phyloP scores from a whole-genome alignment of 2,797 vertebrate genomes.

The Sebastes minor region DNA sequence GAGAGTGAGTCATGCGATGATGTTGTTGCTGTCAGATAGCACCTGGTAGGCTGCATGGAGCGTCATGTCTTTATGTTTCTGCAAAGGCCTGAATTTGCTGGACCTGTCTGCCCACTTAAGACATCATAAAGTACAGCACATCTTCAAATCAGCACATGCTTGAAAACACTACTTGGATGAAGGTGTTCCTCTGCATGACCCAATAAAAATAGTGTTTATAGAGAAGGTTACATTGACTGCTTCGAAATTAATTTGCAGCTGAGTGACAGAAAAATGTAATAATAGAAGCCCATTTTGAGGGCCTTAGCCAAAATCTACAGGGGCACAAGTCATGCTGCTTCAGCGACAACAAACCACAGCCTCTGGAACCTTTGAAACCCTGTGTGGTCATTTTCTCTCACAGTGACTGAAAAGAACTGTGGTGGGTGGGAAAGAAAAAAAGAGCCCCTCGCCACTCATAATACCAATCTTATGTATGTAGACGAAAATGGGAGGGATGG shows the following conservation, averaged over 20 bases:
- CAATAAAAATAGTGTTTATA: constrained; percentile 20
- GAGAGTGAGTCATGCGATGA: constrained; percentile 38
- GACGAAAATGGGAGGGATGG: constrained; percentile 70
- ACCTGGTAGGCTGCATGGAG: constrained; percentile 19
- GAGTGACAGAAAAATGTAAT: constrained; percentile 64
- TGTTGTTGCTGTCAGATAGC: constrained; percentile 27
- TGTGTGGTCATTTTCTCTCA: constrained; percentile 82
- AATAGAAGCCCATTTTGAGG: constrained; percentile 66
- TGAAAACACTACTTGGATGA: background rate
- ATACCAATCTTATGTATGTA: constrained; percentile 82
- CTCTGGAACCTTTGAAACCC: constrained; percentile 80
- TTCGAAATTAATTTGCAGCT: constrained; percentile 60
- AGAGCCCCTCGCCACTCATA: constrained; percentile 76
- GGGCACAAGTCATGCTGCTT: constrained; percentile 80
- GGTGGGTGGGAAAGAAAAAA: constrained; percentile 78
- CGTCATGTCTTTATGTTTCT: background rate
- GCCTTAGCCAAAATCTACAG: constrained; percentile 71
- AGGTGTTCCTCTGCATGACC: constrained; percentile 13
- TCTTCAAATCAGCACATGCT: background rate
- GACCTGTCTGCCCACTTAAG: background rate
- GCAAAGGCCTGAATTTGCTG: background rate
- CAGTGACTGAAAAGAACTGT: constrained; percentile 78
- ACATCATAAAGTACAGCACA: background rate
- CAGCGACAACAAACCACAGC: constrained; percentile 74
- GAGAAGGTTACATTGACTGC: constrained; percentile 55